Evolutionary conservation across 2,113 vertebrate species (phyloP).

Genomic region (Phrynocephalus versicolor): DNA sequence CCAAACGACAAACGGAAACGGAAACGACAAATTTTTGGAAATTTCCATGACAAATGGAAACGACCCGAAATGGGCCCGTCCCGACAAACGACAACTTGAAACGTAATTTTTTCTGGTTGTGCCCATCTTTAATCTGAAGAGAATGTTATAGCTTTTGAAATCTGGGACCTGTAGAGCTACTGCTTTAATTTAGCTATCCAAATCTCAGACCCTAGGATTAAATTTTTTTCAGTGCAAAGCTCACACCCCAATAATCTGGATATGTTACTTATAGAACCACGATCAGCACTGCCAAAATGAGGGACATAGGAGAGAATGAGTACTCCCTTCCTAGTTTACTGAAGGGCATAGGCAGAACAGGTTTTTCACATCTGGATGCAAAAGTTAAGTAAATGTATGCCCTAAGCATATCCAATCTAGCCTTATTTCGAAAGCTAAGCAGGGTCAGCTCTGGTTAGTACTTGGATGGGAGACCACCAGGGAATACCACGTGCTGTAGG

Average conservation of each 20-base stretch:
- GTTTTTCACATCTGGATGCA: neutral
- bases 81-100: too few relatives aligned
- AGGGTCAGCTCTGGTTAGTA: too few relatives aligned
- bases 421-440: too few relatives aligned
- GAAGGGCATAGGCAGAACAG: conserved; percentile 1
- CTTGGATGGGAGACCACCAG: too few relatives aligned
- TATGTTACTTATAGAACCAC: neutral
- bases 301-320: neutral
- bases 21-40: too few relatives aligned
- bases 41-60: too few relatives aligned
- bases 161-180: neutral
- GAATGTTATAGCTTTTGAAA: neutral
- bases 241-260: neutral
- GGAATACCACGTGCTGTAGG: too few relatives aligned
- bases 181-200: neutral
- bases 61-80: too few relatives aligned
- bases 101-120: too few relatives aligned
- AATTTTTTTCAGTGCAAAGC: neutral
- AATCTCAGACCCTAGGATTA: neutral
- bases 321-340: neutral
- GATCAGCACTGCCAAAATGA: neutral
- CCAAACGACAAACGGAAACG: too few relatives aligned
- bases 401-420: too few relatives aligned
- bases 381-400: neutral
- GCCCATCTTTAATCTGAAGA: neutral